phyloP scores from a whole-genome alignment of 2,113 vertebrate genomes.

The Pachycephala philippinensis region DNA sequence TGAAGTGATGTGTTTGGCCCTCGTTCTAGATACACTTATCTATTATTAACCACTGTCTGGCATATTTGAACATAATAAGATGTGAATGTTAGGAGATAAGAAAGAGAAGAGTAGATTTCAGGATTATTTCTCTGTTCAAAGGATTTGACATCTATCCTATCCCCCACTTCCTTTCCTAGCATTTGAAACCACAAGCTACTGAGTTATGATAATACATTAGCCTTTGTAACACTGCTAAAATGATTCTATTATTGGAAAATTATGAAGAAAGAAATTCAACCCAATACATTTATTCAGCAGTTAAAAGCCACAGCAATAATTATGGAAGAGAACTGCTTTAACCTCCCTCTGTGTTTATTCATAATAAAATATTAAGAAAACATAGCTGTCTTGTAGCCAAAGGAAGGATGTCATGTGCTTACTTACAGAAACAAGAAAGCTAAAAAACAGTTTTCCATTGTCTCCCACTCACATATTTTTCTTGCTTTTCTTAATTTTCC shows the following conservation, averaged over 20 bases:
- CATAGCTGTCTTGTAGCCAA: neutral
- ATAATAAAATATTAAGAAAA: neutral
- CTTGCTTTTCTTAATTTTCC: constrained; percentile 10
- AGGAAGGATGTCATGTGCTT: neutral
- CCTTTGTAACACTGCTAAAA: neutral
- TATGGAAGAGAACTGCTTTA: neutral
- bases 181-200: neutral
- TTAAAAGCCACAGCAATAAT: neutral
- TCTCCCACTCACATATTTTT: neutral
- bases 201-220: neutral
- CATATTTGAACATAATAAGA: constrained; percentile 48
- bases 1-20: constrained; percentile 1
- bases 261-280: neutral
- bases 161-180: neutral
- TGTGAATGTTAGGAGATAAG: constrained; percentile 21
- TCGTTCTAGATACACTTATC: constrained; percentile 13
- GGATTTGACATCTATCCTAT: neutral
- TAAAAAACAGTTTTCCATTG: neutral
- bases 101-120: constrained; percentile 42
- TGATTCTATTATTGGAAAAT: neutral
- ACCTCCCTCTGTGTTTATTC: neutral
- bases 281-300: neutral
- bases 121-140: constrained; percentile 38
- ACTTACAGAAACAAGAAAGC: neutral
- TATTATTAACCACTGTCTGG: constrained; percentile 43